Conservation (phyloP, 2,113 vertebrate species). For the Pomatorhinus ruficollis region DNA sequence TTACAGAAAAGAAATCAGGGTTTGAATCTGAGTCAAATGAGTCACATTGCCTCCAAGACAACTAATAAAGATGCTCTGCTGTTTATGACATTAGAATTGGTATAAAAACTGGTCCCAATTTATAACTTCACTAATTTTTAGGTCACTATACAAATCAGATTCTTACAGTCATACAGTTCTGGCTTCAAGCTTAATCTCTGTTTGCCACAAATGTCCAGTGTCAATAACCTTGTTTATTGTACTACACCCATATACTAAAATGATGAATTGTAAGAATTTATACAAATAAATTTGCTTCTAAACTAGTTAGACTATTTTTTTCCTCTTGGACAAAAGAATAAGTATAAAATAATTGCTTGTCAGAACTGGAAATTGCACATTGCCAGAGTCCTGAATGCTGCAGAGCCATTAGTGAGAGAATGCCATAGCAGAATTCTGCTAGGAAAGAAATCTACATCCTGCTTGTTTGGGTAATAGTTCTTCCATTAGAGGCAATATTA, state of each 20-base stretch:
- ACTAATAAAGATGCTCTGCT: neutral
- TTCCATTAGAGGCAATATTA: conserved; percentile 62
- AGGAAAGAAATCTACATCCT: conserved; percentile 48
- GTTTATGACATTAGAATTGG: neutral
- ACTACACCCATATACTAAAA: neutral
- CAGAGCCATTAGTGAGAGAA: neutral
- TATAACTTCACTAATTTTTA: neutral
- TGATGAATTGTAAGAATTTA: neutral
- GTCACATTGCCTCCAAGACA: neutral
- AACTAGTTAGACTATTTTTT: neutral
- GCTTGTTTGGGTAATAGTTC: conserved; percentile 60
- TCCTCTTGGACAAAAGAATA: neutral
- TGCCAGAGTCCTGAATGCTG: neutral
- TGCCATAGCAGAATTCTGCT: conserved; percentile 11
- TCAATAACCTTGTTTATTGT: neutral
- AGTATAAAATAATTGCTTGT: neutral
- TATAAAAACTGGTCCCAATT: neutral
- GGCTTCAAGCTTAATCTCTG: neutral
- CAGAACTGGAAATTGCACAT: neutral
- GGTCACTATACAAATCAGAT: neutral
- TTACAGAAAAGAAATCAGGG: neutral
- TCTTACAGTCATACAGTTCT: neutral
- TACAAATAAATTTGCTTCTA: neutral
- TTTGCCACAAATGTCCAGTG: neutral
- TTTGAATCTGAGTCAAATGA: neutral